These are phyloP conservation scores for Microtus montanus DNA, from an alignment of 2,113 vertebrate genomes.

Conservation along the genomic window DNA sequence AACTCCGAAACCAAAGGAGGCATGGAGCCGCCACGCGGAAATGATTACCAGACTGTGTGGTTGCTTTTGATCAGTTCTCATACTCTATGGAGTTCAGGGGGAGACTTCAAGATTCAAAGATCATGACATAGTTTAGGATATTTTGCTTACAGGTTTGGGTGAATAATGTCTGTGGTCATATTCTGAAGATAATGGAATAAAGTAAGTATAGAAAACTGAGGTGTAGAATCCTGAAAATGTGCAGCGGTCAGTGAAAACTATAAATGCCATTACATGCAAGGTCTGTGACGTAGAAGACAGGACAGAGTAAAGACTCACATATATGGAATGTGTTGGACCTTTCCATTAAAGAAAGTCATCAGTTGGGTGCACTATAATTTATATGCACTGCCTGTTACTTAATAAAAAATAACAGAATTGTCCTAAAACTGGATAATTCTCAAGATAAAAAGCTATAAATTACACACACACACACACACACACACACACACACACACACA, in stretches of 20 bases:
- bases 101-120: neutral
- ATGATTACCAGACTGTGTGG: neutral
- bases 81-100: neutral
- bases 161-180: neutral
- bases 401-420: no score
- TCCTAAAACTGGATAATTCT: no score
- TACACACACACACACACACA: no score
- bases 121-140: neutral
- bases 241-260: neutral
- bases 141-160: neutral
- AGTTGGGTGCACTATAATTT: no score
- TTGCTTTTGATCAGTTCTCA: neutral
- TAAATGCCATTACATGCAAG: fast-evolving
- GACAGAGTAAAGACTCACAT: neutral
- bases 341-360: no score
- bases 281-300: fast-evolving
- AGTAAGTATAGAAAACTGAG: neutral
- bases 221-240: no score
- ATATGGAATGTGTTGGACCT: no score
- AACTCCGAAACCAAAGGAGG: neutral
- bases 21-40: neutral
- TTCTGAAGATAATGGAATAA: neutral
- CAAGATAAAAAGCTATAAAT: no score
- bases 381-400: no score
- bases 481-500: no score